Evolutionary conservation across 2,888 invertebrate species (phyloP).

Genomic region (Teleiodes luculella): DNA sequence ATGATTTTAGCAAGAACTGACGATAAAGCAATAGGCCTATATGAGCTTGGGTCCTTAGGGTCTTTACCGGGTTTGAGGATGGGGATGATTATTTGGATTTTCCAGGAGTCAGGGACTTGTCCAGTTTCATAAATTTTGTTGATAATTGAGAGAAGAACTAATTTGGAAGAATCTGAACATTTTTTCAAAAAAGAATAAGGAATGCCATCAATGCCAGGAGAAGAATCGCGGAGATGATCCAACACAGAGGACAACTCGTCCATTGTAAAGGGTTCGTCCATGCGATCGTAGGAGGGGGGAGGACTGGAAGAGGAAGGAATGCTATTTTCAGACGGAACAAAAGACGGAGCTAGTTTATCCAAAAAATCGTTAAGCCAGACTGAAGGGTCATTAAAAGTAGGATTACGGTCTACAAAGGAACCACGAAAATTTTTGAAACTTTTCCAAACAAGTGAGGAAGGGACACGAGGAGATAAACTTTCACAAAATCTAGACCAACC

Average conservation of each 20-base stretch:
- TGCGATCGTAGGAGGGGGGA: background rate
- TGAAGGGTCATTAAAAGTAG: background rate
- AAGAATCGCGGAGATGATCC: conserved; percentile 13
- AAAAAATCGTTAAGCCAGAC: background rate
- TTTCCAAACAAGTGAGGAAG: conserved; percentile 15
- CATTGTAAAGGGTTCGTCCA: conserved; percentile 16
- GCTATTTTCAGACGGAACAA: background rate
- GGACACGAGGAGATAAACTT: background rate
- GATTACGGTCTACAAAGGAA: background rate
- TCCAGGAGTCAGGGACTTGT: conserved; percentile 23
- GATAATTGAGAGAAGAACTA: background rate
- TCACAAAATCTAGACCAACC: background rate
- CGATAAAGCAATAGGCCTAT: conserved; percentile 28
- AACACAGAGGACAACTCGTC: conserved; percentile 14
- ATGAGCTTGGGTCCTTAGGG: conserved; percentile 16
- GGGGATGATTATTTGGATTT: conserved; percentile 27
- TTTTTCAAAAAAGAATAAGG: conserved; percentile 21
- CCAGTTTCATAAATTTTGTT: conserved; percentile 11
- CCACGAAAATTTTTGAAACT: conserved; percentile 8
- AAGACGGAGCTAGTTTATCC: conserved; percentile 11
- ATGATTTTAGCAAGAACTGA: conserved; percentile 23
- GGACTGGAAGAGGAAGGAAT: background rate
- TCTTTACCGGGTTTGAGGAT: conserved; percentile 28
- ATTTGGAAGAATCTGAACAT: background rate
- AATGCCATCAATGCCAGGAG: conserved; percentile 23